Conservation (phyloP, 2,888 invertebrate genomes). For the Nymphalis polychloros region DNA sequence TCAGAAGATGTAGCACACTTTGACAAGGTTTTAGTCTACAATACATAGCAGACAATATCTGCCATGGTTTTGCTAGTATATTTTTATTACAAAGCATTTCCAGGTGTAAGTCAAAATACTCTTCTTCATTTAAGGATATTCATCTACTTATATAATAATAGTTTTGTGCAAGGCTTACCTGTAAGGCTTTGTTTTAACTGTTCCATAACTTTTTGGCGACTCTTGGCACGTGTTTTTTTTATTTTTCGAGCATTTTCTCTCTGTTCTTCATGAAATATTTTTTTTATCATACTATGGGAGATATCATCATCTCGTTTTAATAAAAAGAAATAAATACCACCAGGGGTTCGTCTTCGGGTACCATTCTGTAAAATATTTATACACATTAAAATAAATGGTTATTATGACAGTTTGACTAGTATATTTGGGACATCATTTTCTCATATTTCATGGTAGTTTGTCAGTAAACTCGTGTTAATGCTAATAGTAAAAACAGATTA, state of each 20-base stretch:
- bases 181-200: slow-evolving; percentile 84
- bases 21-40: too few species aligned
- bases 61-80: too few species aligned
- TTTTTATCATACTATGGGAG: slow-evolving; percentile 83
- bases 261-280: slow-evolving; percentile 86
- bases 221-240: slow-evolving; percentile 79
- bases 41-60: too few species aligned
- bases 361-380: slow-evolving; percentile 82
- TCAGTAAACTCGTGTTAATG: not conserved
- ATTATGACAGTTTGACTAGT: too few species aligned
- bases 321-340: slow-evolving; percentile 92
- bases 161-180: slow-evolving; percentile 48
- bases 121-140: too few species aligned
- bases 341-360: slow-evolving; percentile 90
- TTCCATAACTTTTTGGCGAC: slow-evolving; percentile 84
- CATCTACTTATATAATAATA: too few species aligned
- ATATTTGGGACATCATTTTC: too few species aligned
- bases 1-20: too few species aligned
- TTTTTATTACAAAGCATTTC: too few species aligned
- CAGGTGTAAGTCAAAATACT: too few species aligned
- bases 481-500: not conserved
- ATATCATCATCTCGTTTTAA: slow-evolving; percentile 86
- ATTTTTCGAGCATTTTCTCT: slow-evolving; percentile 79
- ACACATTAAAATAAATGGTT: too few species aligned
- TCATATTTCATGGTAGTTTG: too few species aligned